Percentiles rank a stretch among this genome's conserved stretches.
phyloP scores from a whole-genome alignment of 2,888 invertebrate species.

The Anaspis maculata region DNA sequence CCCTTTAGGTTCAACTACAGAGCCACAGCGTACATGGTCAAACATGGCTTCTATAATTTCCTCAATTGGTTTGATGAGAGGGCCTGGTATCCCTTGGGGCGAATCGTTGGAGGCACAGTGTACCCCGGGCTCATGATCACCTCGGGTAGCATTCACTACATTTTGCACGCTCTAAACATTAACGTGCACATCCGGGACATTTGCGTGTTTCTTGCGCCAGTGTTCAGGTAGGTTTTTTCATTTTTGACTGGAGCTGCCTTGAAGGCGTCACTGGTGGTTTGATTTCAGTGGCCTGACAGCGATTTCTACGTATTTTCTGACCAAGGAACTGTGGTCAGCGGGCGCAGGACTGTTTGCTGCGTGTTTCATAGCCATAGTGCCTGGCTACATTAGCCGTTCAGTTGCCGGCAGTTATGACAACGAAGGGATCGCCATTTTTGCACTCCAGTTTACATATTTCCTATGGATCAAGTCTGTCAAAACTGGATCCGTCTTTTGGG shows the following conservation, averaged over 20 bases:
- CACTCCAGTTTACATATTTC: slow-evolving; percentile 95
- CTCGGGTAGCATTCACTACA: slow-evolving; percentile 92
- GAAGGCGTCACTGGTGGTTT: background rate
- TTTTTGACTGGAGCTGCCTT: slow-evolving; percentile 2
- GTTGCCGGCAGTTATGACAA: slow-evolving; percentile 99
- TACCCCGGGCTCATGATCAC: slow-evolving; percentile 99
- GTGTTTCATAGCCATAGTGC: slow-evolving; percentile 97
- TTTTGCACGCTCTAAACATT: slow-evolving; percentile 85
- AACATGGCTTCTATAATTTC: slow-evolving; percentile 99
- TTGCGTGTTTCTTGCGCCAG: slow-evolving; percentile 96
- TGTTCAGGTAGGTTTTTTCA: slow-evolving; percentile 83
- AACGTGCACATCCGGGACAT: slow-evolving; percentile 97
- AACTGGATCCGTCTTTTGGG: slow-evolving; percentile 96
- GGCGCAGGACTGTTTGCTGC: slow-evolving; percentile 98
- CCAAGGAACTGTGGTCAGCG: slow-evolving; percentile 94
- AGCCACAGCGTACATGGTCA: slow-evolving; percentile 97
- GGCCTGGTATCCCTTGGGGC: slow-evolving; percentile 98
- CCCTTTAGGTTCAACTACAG: slow-evolving; percentile 93
- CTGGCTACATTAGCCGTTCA: slow-evolving; percentile 97
- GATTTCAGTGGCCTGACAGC: slow-evolving; percentile 87
- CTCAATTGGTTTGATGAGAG: slow-evolving; percentile 99
- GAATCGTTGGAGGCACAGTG: slow-evolving; percentile 98
- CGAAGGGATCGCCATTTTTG: slow-evolving; percentile 99
- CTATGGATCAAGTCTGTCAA: slow-evolving; percentile 98
- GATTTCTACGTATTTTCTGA: slow-evolving; percentile 93